Conservation (phyloP, 2,888 invertebrate species). For the Saturnia japonica region DNA sequence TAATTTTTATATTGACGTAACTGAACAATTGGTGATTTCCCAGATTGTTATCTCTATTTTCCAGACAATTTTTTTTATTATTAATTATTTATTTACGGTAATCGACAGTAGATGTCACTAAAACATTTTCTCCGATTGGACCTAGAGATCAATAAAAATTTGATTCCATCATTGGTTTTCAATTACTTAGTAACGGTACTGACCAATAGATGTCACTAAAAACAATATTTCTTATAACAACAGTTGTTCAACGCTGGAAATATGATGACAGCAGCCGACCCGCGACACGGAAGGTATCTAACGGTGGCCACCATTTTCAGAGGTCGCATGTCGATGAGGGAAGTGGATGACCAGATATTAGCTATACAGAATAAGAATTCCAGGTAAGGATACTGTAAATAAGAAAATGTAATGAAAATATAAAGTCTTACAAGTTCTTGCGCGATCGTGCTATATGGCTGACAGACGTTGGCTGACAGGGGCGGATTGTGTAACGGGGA, state of each 20-base stretch:
- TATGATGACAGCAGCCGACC: slow-evolving; percentile 94
- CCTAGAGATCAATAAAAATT: too few relatives aligned
- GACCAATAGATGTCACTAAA: slow-evolving; percentile 3
- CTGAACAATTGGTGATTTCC: too few relatives aligned
- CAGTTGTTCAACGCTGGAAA: slow-evolving; percentile 92
- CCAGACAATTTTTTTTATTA: background rate
- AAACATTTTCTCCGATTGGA: background rate
- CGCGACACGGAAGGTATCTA: slow-evolving; percentile 90
- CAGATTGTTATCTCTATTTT: too few relatives aligned
- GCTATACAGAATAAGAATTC: slow-evolving; percentile 91
- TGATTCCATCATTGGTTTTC: too few relatives aligned
- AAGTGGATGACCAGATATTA: slow-evolving; percentile 90
- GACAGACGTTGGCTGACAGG: too few relatives aligned
- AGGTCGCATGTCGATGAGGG: slow-evolving; percentile 92
- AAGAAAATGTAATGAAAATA: too few relatives aligned
- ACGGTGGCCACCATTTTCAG: slow-evolving; percentile 91
- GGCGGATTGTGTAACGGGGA: too few relatives aligned
- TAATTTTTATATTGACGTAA: too few relatives aligned
- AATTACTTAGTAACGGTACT: background rate
- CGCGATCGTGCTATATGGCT: too few relatives aligned
- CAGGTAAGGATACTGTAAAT: slow-evolving; percentile 52
- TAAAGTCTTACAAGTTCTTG: too few relatives aligned
- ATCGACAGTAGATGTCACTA: background rate
- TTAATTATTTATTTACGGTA: background rate
- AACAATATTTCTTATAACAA: background rate